Base-by-base conservation (phyloP, 1,140 invertebrate genomes). In the Palaemon carinicauda region DNA sequence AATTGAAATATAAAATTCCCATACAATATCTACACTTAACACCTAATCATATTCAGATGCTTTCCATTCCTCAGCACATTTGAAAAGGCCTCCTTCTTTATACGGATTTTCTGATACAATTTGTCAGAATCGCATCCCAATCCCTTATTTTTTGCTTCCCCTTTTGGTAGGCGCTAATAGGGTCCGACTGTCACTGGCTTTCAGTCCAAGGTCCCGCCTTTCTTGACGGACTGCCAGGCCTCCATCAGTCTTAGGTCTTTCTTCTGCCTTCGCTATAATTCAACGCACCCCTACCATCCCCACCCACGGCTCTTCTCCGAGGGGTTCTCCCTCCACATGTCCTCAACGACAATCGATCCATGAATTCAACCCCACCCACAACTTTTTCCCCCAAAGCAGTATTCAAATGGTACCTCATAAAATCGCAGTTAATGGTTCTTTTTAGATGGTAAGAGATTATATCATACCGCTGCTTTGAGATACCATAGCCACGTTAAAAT, bases 191-290 rank as follows among this genome's bases (percentile, higher is more conserved):
- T 52, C 77, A 52, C 77, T 19, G 41, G 31, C 9, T 79, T 31
- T 52, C 50, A 10, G 15, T 79, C 31, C 19, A 33, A 33, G 27
- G 79, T 31, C 50, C 79, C 79, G 79, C 79, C 79, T 80, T 41
- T 80, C 79, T 80, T 80, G 79, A 80, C 79, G 79, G 60, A 80
- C 79, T 29, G 79, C 79, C 79, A 80, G 79, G 31, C 29, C 60
- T 41, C 53, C 79, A 65, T 80, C 79, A 60, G 60, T 80, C 79
- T 80, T 27, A 7, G n/a, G n/a, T 7, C 24, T 29, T 52, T 79
- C 41, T 54, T 79, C 50, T 52, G 29, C 77, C 17, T 27, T 54
- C 77, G 51, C 52, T 17, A n/a, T 29, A n/a, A 27, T 29, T 54
- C 50, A 17, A 19, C 77, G 10, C 29, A 14, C 19, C 21, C 21